Percentiles rank a stretch among this genome's conserved stretches.
These are phyloP conservation scores for Bombus breviceps DNA, from an alignment of 1,140 invertebrate species.

Conservation along the genomic window DNA sequence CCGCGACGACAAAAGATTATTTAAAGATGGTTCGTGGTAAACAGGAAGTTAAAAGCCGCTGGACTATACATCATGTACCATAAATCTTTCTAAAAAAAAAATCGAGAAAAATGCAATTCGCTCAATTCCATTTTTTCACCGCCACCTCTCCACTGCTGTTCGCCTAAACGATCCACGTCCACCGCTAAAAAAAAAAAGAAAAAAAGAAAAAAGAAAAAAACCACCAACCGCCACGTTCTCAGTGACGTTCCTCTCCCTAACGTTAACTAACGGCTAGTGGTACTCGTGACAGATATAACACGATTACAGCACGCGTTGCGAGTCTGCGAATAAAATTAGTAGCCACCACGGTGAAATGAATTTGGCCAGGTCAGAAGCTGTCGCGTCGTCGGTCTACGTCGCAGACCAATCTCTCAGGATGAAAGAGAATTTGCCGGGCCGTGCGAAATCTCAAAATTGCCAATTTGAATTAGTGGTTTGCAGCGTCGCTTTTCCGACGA, in stretches of 20 bases:
- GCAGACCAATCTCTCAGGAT: background rate
- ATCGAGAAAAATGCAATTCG: too few relatives aligned
- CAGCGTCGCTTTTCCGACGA: conserved; percentile 7
- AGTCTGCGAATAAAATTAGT: conserved; percentile 32
- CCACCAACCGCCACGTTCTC: background rate
- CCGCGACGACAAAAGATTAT: too few relatives aligned
- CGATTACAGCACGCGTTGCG: conserved; percentile 12
- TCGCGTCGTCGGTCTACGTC: background rate
- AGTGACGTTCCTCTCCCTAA: background rate
- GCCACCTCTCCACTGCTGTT: too few relatives aligned
- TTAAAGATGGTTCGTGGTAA: too few relatives aligned
- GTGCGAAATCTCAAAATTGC: conserved; percentile 48
- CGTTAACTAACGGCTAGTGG: background rate
- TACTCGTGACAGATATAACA: background rate
- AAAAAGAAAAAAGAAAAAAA: background rate
- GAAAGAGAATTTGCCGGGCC: conserved; percentile 9
- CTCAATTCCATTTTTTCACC: too few relatives aligned
- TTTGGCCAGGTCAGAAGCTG: conserved; percentile 13
- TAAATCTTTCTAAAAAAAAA: too few relatives aligned
- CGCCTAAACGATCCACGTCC: too few relatives aligned
- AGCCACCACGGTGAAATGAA: conserved; percentile 27
- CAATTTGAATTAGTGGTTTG: conserved; percentile 49
- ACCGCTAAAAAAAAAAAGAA: background rate
- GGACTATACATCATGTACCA: too few relatives aligned
- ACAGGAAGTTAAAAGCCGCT: too few relatives aligned